Base-by-base conservation (phyloP, 2,113 vertebrate species). In the Gavialis gangeticus region DNA sequence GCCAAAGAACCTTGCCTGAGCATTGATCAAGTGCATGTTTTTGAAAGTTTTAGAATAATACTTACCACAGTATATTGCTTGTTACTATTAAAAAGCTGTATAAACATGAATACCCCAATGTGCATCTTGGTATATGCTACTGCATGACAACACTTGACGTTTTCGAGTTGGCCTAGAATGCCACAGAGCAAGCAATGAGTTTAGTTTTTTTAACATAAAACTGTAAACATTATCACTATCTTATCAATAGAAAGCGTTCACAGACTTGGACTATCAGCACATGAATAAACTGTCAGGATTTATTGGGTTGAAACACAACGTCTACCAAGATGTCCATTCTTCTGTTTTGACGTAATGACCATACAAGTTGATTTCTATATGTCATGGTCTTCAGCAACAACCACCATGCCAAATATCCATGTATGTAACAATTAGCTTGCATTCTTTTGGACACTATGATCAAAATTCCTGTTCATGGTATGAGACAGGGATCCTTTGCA, bases 41-140 rank as follows among this genome's bases (percentile, higher is more conserved):
- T 46, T 46, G 46, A 46, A 46, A 46, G 46, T 46, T 46, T 46
- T 46, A 46, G 46, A 7, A 46, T 46, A 46, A 46, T 9, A 24
- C 0, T 0, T n/a, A 77, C 12, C 5, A 12, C 1, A 0, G 14
- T 5, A 3, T 1, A 2, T 64, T 60, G 4, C 7, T 28, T 77
- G 76, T 28, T 25, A 54, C 87, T 76, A 6, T 84, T 37, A 58
- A 87, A 76, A 28, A 66, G 21, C 27, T 59, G 85, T 73, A 34
- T 63, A 76, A 7, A 14, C 56, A 62, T 67, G 83, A 83, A 30
- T 73, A 30, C 7, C 3, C 1, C 10, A 5, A 22, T 16, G 64
- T 60, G 1, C 0, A 67, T 59, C 64, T 55, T 69, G 1, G 37
- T 73, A 5, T 5, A 4, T n/a, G 2, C 8, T 77, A 1, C 62